Conservation (phyloP, 1,140 invertebrate species). For the Drosophila grimshawi region DNA sequence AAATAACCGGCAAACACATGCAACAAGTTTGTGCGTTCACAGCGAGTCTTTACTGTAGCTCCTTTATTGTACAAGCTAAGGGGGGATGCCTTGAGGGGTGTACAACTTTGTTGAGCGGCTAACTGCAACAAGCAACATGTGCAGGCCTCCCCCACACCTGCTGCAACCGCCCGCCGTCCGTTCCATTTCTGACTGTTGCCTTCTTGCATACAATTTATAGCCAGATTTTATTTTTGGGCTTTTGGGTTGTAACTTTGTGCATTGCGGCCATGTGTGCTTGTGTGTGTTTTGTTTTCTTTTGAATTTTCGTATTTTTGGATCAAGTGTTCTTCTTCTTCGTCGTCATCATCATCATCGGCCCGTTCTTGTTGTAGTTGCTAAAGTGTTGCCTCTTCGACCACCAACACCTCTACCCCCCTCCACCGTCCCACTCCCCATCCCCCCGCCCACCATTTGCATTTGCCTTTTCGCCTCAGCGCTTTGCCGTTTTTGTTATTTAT, state of each 20-base stretch:
- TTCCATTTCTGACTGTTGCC: neutral
- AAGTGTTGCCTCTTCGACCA: constrained; percentile 45
- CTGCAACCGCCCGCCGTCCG: neutral
- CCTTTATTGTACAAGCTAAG: neutral
- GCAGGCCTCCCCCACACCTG: constrained; percentile 14
- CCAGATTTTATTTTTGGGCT: constrained; percentile 47
- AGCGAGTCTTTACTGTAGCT: constrained; percentile 29
- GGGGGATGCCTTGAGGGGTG: neutral
- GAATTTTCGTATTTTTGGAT: constrained; percentile 52
- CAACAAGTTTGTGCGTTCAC: neutral
- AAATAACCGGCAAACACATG: neutral
- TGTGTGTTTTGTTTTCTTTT: constrained; percentile 45
- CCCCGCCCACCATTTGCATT: constrained; percentile 1
- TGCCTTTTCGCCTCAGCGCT: constrained; percentile 36
- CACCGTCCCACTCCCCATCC: neutral
- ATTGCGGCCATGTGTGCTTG: constrained; percentile 3
- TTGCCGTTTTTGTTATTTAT: constrained; percentile 77
- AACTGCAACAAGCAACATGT: constrained; percentile 37
- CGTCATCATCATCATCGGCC: neutral
- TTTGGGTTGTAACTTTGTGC: constrained; percentile 27
- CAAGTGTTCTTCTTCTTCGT: constrained; percentile 33
- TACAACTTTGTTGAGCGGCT: constrained; percentile 22
- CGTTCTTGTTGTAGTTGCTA: constrained; percentile 39
- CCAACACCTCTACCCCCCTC: neutral
- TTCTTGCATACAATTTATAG: constrained; percentile 56